Conservation (phyloP, 2,113 vertebrate genomes). For the Cinclus cinclus region DNA sequence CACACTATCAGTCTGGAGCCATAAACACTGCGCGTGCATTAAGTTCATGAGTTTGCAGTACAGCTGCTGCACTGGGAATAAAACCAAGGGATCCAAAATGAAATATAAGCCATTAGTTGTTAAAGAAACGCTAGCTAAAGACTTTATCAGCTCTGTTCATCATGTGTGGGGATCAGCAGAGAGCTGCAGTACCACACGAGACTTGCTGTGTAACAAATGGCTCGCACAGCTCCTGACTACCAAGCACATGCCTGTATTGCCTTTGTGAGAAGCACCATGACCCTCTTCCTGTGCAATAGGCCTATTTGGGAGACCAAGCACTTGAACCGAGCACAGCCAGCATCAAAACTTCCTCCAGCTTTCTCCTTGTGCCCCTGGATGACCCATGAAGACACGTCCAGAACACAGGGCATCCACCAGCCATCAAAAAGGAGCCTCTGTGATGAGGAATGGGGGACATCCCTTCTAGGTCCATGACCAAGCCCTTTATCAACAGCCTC, state of each 20-base stretch:
- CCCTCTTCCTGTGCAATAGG: neutral
- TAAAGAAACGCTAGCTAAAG: neutral
- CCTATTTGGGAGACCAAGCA: neutral
- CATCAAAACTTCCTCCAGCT: neutral
- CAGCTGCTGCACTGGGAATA: neutral
- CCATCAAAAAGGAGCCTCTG: neutral
- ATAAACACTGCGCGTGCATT: neutral
- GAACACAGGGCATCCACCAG: accelerated
- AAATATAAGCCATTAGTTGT: neutral
- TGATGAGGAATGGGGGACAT: neutral
- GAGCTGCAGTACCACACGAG: neutral
- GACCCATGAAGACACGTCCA: neutral
- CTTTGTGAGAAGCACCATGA: neutral
- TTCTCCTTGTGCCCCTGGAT: neutral
- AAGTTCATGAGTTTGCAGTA: neutral
- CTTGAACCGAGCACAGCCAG: neutral
- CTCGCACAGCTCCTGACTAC: neutral
- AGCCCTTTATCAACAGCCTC: neutral
- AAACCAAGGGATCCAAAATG: neutral
- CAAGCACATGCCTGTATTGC: neutral
- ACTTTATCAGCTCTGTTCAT: neutral
- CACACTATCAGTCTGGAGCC: neutral
- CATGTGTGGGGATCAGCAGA: neutral
- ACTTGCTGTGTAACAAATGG: neutral
- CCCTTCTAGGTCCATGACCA: neutral